Evolutionary conservation across 2,888 invertebrate species (phyloP), one percentile per base, ranked within the genome.

Genomic region (Zelleria hepariella): DNA sequence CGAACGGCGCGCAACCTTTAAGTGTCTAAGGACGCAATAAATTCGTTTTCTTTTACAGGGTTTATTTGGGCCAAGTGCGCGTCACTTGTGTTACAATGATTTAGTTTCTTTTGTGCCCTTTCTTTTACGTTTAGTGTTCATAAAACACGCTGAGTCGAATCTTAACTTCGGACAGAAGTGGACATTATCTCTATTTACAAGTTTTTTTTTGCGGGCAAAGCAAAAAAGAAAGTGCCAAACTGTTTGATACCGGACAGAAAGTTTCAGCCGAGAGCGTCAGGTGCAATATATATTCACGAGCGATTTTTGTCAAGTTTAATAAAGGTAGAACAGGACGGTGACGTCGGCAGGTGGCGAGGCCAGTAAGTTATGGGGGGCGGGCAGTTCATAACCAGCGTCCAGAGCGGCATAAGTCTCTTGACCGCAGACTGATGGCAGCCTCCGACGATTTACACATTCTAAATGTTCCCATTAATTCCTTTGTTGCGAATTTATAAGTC

Each of bases 311-410:
- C 47, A 42, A 53, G 49, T 53, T 58, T 58, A 58, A 58, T 58
- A 58, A 58, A 58, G 52, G 53, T 53, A 32, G 32, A 48, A 57
- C 23, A 42, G 24, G 26, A n/a, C 24, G 24, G 26, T 58, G 58
- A 58, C 58, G 58, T 58, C 58, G 80, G 78, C 78, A 78, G 78
- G 78, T 77, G 77, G 77, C 74, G 66, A 70, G 66, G 72, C 32
- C 51, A 6, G 74, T 82, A 77, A 86, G 76, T 83, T 82, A 83
- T 77, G 72, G 69, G 66, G 71, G 73, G 73, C 66, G 66, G 68
- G 66, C 66, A 69, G 77, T 77, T 82, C 82, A 86, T 85, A 86
- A 84, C 83, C 86, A 85, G 65, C 70, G 77, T 71, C 77, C 75
- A 72, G 74, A 73, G 72, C 77, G 73, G 76, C 82, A 85, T 86